Percentiles rank a stretch among this genome's conserved stretches.
These are phyloP conservation scores for Eilema sororculum DNA, from an alignment of 2,888 invertebrate species.

Conservation along the genomic window DNA sequence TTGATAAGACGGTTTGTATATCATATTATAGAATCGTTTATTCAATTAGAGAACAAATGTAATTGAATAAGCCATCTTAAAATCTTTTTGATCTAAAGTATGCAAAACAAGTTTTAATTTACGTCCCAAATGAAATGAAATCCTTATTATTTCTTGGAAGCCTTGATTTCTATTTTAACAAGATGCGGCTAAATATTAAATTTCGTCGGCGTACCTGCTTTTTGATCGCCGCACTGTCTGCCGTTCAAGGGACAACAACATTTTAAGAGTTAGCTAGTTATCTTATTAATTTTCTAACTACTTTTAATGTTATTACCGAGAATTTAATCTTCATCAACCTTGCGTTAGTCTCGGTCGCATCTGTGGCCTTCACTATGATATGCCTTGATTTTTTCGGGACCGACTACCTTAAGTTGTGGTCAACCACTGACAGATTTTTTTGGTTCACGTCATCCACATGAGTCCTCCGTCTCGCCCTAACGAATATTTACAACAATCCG, in stretches of 20 bases:
- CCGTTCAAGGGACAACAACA: not conserved
- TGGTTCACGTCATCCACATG: too few relatives aligned
- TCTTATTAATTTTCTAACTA: not conserved
- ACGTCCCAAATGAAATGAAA: conserved; percentile 9
- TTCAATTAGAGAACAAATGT: not conserved
- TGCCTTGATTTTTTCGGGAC: too few relatives aligned
- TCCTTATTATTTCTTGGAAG: not conserved
- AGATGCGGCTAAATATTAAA: conserved; percentile 2
- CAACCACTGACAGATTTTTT: too few relatives aligned
- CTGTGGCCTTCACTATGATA: too few relatives aligned
- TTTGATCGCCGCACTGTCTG: not conserved
- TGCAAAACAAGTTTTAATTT: conserved; percentile 8
- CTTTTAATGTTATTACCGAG: too few relatives aligned
- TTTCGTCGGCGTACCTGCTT: not conserved
- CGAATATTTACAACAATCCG: too few relatives aligned
- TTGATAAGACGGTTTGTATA: not conserved
- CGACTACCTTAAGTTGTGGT: too few relatives aligned
- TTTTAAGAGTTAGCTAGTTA: not conserved
- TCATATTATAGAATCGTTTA: not conserved
- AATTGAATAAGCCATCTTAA: conserved; percentile 4
- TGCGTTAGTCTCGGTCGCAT: too few relatives aligned
- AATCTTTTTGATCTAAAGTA: not conserved
- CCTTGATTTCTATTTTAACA: conserved; percentile 3
- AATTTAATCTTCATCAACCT: too few relatives aligned
- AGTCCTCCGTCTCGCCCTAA: too few relatives aligned